These are phyloP conservation scores for Sphenopsis melanotis DNA, from an alignment of 2,797 vertebrate genomes.

Conservation along the genomic window DNA sequence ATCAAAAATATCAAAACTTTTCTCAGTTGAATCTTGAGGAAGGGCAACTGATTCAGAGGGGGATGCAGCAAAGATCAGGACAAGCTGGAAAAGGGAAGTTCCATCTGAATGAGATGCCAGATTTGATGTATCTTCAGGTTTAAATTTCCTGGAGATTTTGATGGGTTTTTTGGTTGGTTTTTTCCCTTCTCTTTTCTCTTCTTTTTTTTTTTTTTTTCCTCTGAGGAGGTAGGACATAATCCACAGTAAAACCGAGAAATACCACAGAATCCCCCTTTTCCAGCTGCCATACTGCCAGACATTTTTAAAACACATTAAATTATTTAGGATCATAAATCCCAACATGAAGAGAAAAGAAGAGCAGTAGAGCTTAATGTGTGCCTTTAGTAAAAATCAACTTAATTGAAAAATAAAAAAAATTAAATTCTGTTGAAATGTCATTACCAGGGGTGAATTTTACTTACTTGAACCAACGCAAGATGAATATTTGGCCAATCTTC, in stretches of 20 bases:
- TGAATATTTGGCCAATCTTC: background rate
- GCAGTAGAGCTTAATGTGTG: background rate
- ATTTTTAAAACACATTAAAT: background rate
- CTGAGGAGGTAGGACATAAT: background rate
- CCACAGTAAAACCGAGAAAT: background rate
- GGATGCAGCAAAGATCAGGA: background rate
- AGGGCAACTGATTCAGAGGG: background rate
- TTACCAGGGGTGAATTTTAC: background rate
- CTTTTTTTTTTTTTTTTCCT: fast-evolving
- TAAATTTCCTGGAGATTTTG: fast-evolving
- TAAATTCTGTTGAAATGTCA: background rate
- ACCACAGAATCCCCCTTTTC: background rate
- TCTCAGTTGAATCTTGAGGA: background rate
- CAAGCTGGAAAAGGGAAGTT: background rate
- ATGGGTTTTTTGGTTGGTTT: no score
- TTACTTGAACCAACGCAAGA: background rate
- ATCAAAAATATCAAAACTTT: background rate
- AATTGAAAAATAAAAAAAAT: background rate
- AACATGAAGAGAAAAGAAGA: background rate
- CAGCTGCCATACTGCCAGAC: background rate
- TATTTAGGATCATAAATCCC: background rate
- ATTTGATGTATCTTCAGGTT: background rate
- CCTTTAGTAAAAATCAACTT: background rate
- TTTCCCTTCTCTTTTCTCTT: no score
- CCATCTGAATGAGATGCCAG: background rate